These are phyloP conservation scores for Epinotia demarniana DNA, from an alignment of 2,888 invertebrate species.

Conservation along the genomic window DNA sequence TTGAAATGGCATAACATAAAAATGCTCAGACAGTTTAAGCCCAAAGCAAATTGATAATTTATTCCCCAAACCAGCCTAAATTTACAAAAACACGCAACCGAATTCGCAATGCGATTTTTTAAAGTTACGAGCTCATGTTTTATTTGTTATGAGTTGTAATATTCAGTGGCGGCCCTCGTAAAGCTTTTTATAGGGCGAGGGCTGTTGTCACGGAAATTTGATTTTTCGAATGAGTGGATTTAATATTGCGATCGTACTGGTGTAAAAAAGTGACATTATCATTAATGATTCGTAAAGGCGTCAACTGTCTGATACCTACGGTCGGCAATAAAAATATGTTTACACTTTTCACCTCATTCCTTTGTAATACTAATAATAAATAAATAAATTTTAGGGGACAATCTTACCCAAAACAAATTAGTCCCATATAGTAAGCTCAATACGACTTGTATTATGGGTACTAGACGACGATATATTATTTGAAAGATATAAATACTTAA, in stretches of 20 bases:
- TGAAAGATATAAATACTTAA: too few species aligned
- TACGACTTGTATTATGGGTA: too few species aligned
- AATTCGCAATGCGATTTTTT: slow-evolving; percentile 43
- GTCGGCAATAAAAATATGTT: too few species aligned
- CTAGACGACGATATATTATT: too few species aligned
- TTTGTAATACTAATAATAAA: too few species aligned
- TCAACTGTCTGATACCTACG: too few species aligned
- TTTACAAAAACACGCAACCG: slow-evolving; percentile 25
- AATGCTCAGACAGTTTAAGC: slow-evolving; percentile 10
- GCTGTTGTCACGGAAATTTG: slow-evolving; percentile 69
- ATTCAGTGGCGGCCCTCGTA: slow-evolving; percentile 53
- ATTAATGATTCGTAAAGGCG: slow-evolving; percentile 27
- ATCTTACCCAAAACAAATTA: too few species aligned
- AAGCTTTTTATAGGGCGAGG: slow-evolving; percentile 61
- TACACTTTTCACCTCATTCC: too few species aligned
- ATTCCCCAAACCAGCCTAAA: slow-evolving; percentile 5
- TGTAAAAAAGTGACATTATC: slow-evolving; percentile 39
- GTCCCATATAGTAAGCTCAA: too few species aligned
- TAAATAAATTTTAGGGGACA: too few species aligned
- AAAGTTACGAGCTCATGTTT: slow-evolving; percentile 53
- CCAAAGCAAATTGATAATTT: slow-evolving; percentile 6
- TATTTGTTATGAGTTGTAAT: slow-evolving; percentile 52
- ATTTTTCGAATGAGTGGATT: slow-evolving; percentile 69
- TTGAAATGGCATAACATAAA: slow-evolving; percentile 3
- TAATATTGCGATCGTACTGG: slow-evolving; percentile 54